Conservation (phyloP, 1,140 invertebrate species). For the Cryptotermes secundus region DNA sequence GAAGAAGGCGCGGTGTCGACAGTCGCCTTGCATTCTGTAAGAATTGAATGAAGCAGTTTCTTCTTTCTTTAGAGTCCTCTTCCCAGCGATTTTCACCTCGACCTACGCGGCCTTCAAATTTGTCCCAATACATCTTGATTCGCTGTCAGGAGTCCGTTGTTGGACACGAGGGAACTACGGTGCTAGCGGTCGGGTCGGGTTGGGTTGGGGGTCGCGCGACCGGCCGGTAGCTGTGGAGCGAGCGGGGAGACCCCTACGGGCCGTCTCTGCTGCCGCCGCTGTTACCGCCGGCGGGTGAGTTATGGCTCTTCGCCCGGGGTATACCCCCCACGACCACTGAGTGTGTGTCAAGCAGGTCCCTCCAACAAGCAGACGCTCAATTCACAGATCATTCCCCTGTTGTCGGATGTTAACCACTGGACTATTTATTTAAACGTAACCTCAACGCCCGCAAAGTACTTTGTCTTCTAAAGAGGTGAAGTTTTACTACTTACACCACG, state of each 20-base stretch:
- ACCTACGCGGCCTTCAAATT: background rate
- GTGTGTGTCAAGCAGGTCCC: constrained; percentile 49
- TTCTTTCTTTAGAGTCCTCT: background rate
- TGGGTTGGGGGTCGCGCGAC: constrained; percentile 34
- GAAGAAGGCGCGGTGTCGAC: too few species aligned
- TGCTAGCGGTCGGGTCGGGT: background rate
- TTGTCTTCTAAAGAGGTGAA: constrained; percentile 26
- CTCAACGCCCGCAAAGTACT: constrained; percentile 29
- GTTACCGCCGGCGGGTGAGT: constrained; percentile 36
- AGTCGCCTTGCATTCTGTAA: background rate
- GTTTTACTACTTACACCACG: background rate
- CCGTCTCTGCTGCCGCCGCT: constrained; percentile 40
- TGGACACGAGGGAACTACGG: constrained; percentile 7
- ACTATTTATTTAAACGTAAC: constrained; percentile 20
- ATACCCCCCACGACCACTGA: constrained; percentile 42
- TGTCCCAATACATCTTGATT: constrained; percentile 19
- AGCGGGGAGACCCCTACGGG: constrained; percentile 42
- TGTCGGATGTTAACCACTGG: constrained; percentile 44
- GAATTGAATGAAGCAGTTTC: background rate
- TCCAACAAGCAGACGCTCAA: constrained; percentile 52
- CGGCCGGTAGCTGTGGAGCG: constrained; percentile 39
- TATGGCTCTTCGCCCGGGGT: constrained; percentile 21
- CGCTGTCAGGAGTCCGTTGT: constrained; percentile 16
- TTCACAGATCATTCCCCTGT: constrained; percentile 60
- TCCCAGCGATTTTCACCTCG: background rate